phyloP scores from a whole-genome alignment of 37 sponge, comb jelly and placozoan species.

The Chondrilla cf. caribensis region DNA sequence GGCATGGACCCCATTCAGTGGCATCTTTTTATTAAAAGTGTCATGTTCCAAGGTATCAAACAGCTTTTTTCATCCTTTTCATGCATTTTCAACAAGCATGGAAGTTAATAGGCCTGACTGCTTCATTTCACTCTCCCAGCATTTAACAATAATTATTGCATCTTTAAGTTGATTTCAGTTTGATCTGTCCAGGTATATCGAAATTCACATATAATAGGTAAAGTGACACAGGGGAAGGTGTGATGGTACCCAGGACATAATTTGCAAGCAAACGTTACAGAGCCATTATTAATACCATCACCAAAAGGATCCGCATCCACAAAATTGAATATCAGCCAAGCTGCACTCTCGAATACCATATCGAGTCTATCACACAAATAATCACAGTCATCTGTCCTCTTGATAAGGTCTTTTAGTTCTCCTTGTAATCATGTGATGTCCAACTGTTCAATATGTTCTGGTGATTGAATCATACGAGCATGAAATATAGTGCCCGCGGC shows the following conservation, averaged over 20 bases:
- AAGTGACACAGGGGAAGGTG: conserved; percentile 48
- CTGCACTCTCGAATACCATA: conserved; percentile 30
- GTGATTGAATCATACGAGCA: no score
- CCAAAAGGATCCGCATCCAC: conserved; percentile 59
- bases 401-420: no score
- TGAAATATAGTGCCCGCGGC: no score
- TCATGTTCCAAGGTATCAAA: no score
- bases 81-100: conserved; percentile 45
- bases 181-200: neutral
- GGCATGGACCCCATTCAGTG: no score
- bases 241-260: conserved; percentile 33
- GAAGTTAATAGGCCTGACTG: conserved; percentile 30
- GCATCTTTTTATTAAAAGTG: no score
- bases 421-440: no score
- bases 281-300: conserved; percentile 69
- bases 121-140: conserved; percentile 24
- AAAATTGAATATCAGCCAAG: conserved; percentile 48
- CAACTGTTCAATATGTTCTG: no score
- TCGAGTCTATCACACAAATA: neutral
- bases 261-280: conserved; percentile 55
- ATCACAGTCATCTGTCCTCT: no score
- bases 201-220: no score
- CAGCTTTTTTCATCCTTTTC: no score
- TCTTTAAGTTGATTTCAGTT: conserved; percentile 29
- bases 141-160: conserved; percentile 48